These are phyloP conservation scores for Hofmannophila pseudospretella DNA, from an alignment of 2,888 invertebrate genomes.

Conservation along the genomic window DNA sequence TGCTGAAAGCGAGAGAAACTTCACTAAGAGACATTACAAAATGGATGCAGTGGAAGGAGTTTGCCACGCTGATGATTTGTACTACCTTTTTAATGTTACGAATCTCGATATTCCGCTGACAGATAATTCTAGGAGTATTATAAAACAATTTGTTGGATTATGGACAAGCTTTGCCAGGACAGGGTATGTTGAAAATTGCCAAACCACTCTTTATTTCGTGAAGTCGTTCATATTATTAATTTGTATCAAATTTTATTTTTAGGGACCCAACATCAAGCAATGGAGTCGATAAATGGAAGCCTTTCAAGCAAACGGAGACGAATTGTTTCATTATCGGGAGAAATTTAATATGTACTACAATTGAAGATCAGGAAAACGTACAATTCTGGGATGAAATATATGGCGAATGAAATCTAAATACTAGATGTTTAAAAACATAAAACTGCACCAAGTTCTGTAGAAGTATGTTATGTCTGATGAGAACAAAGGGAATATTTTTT, in stretches of 20 bases:
- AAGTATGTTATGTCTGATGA: too few relatives aligned
- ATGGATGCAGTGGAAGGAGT: slow-evolving; percentile 52
- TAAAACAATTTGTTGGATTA: slow-evolving; percentile 42
- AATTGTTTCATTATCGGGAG: slow-evolving; percentile 51
- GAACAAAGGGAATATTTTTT: too few relatives aligned
- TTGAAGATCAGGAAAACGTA: slow-evolving; percentile 40
- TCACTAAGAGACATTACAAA: slow-evolving; percentile 51
- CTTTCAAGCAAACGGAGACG: slow-evolving; percentile 43
- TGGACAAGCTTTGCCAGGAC: slow-evolving; percentile 60
- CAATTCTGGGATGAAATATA: slow-evolving; percentile 62
- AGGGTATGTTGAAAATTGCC: slow-evolving; percentile 62
- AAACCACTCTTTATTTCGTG: too few relatives aligned
- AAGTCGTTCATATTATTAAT: neutral
- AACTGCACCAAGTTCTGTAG: too few relatives aligned
- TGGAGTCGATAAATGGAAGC: slow-evolving; percentile 42
- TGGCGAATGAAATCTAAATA: slow-evolving; percentile 7
- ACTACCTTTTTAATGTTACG: slow-evolving; percentile 57
- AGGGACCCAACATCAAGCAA: slow-evolving; percentile 52
- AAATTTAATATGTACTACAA: slow-evolving; percentile 32
- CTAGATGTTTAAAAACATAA: too few relatives aligned
- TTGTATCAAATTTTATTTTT: slow-evolving; percentile 24
- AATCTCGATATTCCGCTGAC: slow-evolving; percentile 52
- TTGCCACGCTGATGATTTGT: slow-evolving; percentile 63
- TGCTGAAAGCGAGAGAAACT: slow-evolving; percentile 60
- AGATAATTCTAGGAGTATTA: slow-evolving; percentile 40